Percentiles rank a stretch among this genome's conserved stretches.
These are phyloP conservation scores for Dendrocincla tyrannina DNA, from an alignment of 2,797 vertebrate genomes.

Conservation along the genomic window DNA sequence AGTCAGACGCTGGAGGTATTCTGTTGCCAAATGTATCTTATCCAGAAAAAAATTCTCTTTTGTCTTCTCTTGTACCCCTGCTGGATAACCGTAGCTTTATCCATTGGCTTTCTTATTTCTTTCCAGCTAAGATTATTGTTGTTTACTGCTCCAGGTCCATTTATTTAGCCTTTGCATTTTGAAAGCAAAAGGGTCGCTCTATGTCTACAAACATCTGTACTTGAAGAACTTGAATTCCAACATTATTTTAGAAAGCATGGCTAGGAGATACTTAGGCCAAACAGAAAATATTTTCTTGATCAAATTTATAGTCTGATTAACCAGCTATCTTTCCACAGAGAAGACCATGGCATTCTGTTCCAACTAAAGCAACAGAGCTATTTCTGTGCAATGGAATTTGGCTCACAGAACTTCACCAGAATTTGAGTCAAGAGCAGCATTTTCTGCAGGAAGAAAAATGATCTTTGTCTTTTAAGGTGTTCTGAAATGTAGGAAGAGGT, in stretches of 20 bases:
- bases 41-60: background rate
- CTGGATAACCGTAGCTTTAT: background rate
- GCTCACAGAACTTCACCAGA: background rate
- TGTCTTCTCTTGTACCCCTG: background rate
- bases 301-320: background rate
- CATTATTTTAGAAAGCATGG: background rate
- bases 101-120: background rate
- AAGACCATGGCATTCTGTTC: background rate
- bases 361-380: background rate
- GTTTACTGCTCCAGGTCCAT: background rate
- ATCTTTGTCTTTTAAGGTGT: background rate
- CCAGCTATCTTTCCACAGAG: background rate
- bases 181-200: background rate
- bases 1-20: background rate
- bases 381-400: background rate
- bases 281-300: background rate
- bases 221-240: background rate
- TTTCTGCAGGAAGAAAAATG: background rate
- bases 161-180: background rate
- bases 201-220: background rate
- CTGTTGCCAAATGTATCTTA: background rate
- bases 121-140: background rate
- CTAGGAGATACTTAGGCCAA: background rate
- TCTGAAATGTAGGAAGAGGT: background rate
- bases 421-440: background rate